Evolutionary conservation across 1,140 invertebrate genomes (phyloP).

Genomic region (Drosophila suzukii): DNA sequence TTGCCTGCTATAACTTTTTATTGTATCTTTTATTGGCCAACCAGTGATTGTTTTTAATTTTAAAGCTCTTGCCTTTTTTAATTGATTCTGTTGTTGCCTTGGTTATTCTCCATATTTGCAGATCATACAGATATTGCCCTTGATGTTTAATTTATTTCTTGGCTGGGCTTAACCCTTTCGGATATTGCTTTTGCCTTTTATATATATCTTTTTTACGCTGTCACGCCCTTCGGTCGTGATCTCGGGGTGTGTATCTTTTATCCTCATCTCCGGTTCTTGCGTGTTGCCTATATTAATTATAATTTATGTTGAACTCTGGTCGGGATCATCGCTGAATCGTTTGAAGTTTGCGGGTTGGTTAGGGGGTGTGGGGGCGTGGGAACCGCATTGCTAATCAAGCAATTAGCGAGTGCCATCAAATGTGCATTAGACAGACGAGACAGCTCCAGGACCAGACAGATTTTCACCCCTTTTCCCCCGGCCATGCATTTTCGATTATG

Average conservation of each 20-base stretch:
- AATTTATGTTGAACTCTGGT: conserved; percentile 69
- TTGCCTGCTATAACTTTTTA: not conserved
- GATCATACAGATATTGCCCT: conserved; percentile 31
- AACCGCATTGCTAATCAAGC: conserved; percentile 75
- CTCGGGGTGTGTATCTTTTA: conserved; percentile 23
- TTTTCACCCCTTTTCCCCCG: not conserved
- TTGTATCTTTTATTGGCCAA: not conserved
- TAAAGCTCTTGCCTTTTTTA: not conserved
- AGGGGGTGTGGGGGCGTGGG: conserved; percentile 58
- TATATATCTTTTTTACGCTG: conserved; percentile 25
- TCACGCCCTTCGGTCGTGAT: conserved; percentile 60
- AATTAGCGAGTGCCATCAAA: conserved; percentile 81
- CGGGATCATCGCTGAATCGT: conserved; percentile 52
- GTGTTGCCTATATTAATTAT: conserved; percentile 72
- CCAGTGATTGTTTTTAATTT: conserved; percentile 4
- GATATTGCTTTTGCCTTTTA: conserved; percentile 14
- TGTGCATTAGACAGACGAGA: conserved; percentile 67
- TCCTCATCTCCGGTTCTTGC: conserved; percentile 7
- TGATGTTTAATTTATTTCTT: conserved; percentile 37
- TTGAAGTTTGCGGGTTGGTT: conserved; percentile 37
- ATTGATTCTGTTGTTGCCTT: conserved; percentile 10
- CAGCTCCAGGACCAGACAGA: conserved; percentile 20
- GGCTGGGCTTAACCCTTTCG: conserved; percentile 17
- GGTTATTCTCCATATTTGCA: conserved; percentile 19
- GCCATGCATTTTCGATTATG: conserved; percentile 51